Base-by-base conservation (phyloP, 2,113 vertebrate genomes). In the Bungarus multicinctus region DNA sequence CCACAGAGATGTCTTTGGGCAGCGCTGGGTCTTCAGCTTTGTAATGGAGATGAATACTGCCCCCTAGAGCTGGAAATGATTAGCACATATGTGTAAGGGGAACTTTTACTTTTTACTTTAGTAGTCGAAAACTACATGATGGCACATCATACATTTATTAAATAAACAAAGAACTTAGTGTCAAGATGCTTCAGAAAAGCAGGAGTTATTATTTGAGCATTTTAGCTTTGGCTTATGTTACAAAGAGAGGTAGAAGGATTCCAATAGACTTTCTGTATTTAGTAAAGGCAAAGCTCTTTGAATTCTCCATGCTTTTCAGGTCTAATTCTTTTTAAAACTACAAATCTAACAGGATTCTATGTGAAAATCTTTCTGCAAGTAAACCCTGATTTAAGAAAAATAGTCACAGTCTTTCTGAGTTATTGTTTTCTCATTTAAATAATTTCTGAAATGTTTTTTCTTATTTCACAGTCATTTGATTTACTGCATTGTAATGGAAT, bases 301-400 rank as follows among this genome's bases (percentile, higher is more conserved):
- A 93, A 93, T 92, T 95, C 96, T 94, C 91, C 43, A 93, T 91
- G 93, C 93, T 97, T 94, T 95, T 95, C 94, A 94, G 94, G 91
- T 94, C 94, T 96, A 96, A 96, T 96, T 95, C 94, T 91, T 81
- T 95, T 95, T 94, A 96, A 96, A 96, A 96, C 50, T 95, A 93
- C 90, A 96, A 96, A 97, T 96, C 96, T 96, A 96, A 94, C 87
- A 85, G 94, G 92, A 93, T 96, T 89, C 91, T 95, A 92, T 91
- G 93, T 88, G 81, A 87, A 95, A 93, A 92, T 47, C 95, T 95
- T 92, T 87, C 95, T 94, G 85, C 94, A 90, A 93, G 92, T 93
- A 94, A 94, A 94, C 93, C 74, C n/a, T 95, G 92, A 92, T 96
- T 94, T 90, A 96, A 94, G 93, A 96, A 95, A 90, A 96, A 96